These are phyloP conservation scores for Lathamus discolor DNA, from an alignment of 2,113 vertebrate species.

Conservation along the genomic window DNA sequence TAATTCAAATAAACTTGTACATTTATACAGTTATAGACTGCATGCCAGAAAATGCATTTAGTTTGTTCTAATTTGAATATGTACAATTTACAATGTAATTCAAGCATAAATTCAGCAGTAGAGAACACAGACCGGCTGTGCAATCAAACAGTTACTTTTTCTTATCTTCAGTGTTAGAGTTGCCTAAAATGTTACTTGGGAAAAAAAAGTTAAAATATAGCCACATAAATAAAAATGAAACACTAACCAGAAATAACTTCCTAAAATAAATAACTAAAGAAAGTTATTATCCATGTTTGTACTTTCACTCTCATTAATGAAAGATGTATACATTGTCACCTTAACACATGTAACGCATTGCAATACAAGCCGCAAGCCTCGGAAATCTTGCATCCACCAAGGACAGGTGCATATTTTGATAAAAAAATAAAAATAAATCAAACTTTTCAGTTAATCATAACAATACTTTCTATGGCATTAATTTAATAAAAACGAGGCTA, in stretches of 20 bases:
- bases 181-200: background rate
- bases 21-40: constrained; percentile 67
- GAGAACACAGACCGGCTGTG: constrained; percentile 70
- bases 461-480: background rate
- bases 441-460: background rate
- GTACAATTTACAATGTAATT: constrained; percentile 67
- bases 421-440: background rate
- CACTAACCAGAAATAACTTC: background rate
- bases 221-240: background rate
- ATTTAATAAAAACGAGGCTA: background rate
- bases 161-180: background rate
- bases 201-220: background rate
- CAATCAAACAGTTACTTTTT: background rate
- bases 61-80: constrained; percentile 36
- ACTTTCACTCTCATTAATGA: background rate
- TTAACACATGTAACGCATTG: background rate
- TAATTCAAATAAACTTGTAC: constrained; percentile 47
- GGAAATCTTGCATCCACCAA: background rate
- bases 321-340: background rate
- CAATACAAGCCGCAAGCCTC: background rate
- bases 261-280: background rate
- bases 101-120: constrained; percentile 63
- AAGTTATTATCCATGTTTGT: background rate
- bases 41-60: constrained; percentile 66
- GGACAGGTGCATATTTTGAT: background rate